A percentile compares a stretch with the other conserved stretches of the same genome.
Conservation (phyloP, 2,113 vertebrate genomes). For the Sinocyclocheilus maitianheensis region DNA sequence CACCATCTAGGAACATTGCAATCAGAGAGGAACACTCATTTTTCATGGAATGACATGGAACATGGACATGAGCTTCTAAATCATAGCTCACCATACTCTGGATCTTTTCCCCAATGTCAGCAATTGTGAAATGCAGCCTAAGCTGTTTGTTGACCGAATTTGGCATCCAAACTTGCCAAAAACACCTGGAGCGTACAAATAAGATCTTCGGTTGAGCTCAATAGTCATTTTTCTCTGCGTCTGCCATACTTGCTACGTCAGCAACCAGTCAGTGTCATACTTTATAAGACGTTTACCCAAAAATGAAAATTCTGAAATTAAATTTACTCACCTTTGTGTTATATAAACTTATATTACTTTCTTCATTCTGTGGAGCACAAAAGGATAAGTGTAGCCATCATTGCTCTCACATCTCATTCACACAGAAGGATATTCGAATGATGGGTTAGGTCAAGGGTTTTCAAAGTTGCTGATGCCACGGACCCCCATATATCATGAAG, state of each 20-base stretch:
- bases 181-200: background rate
- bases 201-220: slow-evolving; percentile 1
- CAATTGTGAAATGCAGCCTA: slow-evolving; percentile 5
- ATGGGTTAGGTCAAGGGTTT: background rate
- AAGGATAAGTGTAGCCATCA: background rate
- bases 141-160: background rate
- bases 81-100: background rate
- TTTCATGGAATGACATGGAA: background rate
- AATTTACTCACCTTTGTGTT: background rate
- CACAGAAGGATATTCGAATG: background rate
- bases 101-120: slow-evolving; percentile 5
- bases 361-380: background rate
- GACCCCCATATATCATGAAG: background rate
- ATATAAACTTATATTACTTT: background rate
- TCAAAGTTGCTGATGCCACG: background rate
- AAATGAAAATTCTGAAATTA: background rate
- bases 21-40: background rate
- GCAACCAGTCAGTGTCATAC: background rate
- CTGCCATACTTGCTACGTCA: background rate
- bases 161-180: background rate
- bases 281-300: background rate
- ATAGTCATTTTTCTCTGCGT: background rate
- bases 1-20: background rate
- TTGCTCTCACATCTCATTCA: background rate
- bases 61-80: background rate